A percentile compares a stretch with the other conserved stretches of the same genome.
Conservation (phyloP, 2,888 invertebrate species). For the Shargacucullia verbasci region DNA sequence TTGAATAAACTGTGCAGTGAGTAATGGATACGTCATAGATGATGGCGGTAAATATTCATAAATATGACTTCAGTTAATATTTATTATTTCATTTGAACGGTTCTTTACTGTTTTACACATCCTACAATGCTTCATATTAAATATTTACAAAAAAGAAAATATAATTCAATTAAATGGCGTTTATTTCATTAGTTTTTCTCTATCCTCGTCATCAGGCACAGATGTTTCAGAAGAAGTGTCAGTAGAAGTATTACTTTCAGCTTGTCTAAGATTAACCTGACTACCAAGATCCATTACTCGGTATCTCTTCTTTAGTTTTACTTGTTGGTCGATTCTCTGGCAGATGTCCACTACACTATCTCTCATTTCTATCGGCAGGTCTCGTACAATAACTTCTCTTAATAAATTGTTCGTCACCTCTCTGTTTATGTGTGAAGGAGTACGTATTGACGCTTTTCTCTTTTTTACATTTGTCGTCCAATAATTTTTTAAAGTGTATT, state of each 20-base stretch:
- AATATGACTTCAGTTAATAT: no score
- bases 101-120: no score
- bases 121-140: slow-evolving; percentile 1
- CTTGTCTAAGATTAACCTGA: slow-evolving; percentile 34
- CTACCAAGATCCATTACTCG: slow-evolving; percentile 60
- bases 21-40: no score
- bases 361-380: slow-evolving; percentile 74
- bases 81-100: no score
- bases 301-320: slow-evolving; percentile 69
- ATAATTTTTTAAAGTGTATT: slow-evolving; percentile 29
- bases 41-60: no score
- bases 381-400: slow-evolving; percentile 73
- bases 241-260: slow-evolving; percentile 23
- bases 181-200: slow-evolving; percentile 18
- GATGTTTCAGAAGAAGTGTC: slow-evolving; percentile 25
- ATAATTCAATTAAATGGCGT: neutral
- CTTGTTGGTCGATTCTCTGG: slow-evolving; percentile 67
- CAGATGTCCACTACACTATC: slow-evolving; percentile 72
- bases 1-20: no score
- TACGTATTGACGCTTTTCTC: slow-evolving; percentile 7
- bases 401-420: slow-evolving; percentile 69
- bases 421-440: slow-evolving; percentile 50
- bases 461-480: slow-evolving; percentile 47
- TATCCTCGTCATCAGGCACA: slow-evolving; percentile 3
- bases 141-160: slow-evolving; percentile 30